Percentiles rank a stretch among this genome's conserved stretches.
Evolutionary conservation across 2,888 invertebrate species (phyloP).

Genomic region (Atrina japonica): DNA sequence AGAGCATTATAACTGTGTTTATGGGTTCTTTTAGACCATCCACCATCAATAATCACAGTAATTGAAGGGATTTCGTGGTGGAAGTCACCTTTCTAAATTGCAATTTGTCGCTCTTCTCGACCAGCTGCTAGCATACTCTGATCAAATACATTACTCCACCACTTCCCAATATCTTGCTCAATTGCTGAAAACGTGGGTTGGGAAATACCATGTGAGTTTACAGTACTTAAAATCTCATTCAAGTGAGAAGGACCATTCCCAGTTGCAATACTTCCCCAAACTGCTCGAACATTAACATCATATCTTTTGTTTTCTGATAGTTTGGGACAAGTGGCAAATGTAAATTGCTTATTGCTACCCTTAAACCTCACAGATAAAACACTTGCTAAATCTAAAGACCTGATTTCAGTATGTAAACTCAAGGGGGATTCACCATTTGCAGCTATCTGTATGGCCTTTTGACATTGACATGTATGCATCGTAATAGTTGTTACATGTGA

Average conservation of each 20-base stretch:
- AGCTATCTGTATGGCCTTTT: not conserved
- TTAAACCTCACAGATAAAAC: slow-evolving; percentile 5
- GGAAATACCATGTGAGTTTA: slow-evolving; percentile 23
- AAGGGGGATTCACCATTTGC: no score
- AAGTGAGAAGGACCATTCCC: slow-evolving; percentile 33
- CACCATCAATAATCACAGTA: slow-evolving; percentile 52
- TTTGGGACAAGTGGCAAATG: not conserved
- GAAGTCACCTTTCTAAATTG: slow-evolving; percentile 35
- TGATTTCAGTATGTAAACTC: not conserved
- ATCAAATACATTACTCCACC: slow-evolving; percentile 17
- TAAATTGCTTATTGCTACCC: not conserved
- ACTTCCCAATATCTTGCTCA: slow-evolving; percentile 18
- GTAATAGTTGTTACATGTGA: slow-evolving; percentile 8
- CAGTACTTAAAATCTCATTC: slow-evolving; percentile 29
- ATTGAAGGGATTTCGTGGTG: slow-evolving; percentile 50
- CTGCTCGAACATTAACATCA: slow-evolving; percentile 28
- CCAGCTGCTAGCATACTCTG: slow-evolving; percentile 19
- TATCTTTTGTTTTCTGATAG: not conserved
- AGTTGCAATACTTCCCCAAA: slow-evolving; percentile 31
- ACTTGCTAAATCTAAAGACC: slow-evolving; percentile 4
- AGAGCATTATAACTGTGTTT: slow-evolving; percentile 54
- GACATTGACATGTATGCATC: slow-evolving; percentile 15
- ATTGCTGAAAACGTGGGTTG: slow-evolving; percentile 23
- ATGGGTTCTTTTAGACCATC: slow-evolving; percentile 50
- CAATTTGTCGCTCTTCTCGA: slow-evolving; percentile 40